Percentiles rank a stretch among this genome's conserved stretches.
Conservation (phyloP, 2,888 invertebrate species). For the Thymelicus acteon region DNA sequence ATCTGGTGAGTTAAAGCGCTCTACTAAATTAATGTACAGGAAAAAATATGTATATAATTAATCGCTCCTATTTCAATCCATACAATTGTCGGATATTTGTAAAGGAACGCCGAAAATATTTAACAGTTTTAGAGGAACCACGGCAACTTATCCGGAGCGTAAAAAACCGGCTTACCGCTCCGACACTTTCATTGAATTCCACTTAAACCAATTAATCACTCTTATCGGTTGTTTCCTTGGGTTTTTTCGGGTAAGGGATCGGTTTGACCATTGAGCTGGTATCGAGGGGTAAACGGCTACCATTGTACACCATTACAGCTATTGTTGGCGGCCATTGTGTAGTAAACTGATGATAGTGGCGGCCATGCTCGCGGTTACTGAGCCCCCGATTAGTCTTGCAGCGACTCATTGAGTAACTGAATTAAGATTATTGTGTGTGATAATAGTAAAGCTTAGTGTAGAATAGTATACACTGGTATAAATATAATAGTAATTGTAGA, state of each 20-base stretch:
- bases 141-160: constrained; percentile 30
- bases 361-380: constrained; percentile 56
- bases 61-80: neutral
- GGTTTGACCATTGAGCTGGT: constrained; percentile 69
- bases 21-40: too few species aligned
- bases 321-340: constrained; percentile 71
- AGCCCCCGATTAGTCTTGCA: constrained; percentile 75
- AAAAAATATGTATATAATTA: too few species aligned
- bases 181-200: constrained; percentile 78
- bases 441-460: too few species aligned
- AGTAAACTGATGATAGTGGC: constrained; percentile 70
- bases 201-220: constrained; percentile 83
- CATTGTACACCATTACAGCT: constrained; percentile 61
- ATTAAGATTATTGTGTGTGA: constrained; percentile 2
- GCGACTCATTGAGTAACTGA: constrained; percentile 3
- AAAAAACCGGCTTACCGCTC: constrained; percentile 61
- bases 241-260: constrained; percentile 70
- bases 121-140: constrained; percentile 19
- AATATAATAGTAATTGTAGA: too few species aligned
- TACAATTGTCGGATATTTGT: neutral
- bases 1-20: too few species aligned
- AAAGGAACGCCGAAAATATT: constrained; percentile 3
- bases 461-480: too few species aligned
- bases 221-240: constrained; percentile 78
- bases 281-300: constrained; percentile 67